Evolutionary conservation across 2,888 invertebrate genomes (phyloP), one percentile per base, ranked within the genome.

Genomic region (Ganaspis brasiliensis): DNA sequence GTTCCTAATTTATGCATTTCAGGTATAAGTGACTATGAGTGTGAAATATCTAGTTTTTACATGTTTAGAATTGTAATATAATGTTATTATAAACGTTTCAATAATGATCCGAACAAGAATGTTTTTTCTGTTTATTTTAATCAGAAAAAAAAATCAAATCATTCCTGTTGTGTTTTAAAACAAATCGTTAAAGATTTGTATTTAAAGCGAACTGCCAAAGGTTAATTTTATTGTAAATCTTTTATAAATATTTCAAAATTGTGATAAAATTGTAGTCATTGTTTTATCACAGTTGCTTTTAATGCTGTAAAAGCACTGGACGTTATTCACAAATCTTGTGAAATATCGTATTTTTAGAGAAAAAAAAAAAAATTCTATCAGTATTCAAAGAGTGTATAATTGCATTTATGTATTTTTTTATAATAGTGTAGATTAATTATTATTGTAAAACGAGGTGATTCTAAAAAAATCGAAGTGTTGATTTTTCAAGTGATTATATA

Each of bases 251-350:
- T 40, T 40, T 9, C 10, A 9, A 21, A 40, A 40, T 59, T 4
- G 31, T 21, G 35, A 26, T 31, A 31, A 40, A 31, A 35, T 35
- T 74, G 55, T 12, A 40, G 37, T 70, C 49, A 49, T 71, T 72
- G n/a, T 37, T 75, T 72, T 75, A 72, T 72, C 19, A 14, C 5
- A 6, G 37, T 63, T 35, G 21, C 37, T 40, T 63, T 2, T 16
- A 63, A 37, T 26, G 2, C 14, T 56, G 9, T 31, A 31, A 31
- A 19, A 21, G 12, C 21, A 56, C 56, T 19, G 21, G 56, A 56
- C 67, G 59, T 73, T 59, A 52, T 52, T 70, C 35, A 49, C 24
- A 49, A 24, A 31, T 70, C 40, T 70, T 45, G 49, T 37, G 49
- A 37, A 21, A 72, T 16, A 55, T 72, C 10, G 6, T 31, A 72